A percentile compares a stretch with the other conserved stretches of the same genome.
Evolutionary conservation across 2,888 invertebrate species (phyloP).

Genomic region (Argynnis bischoffii): DNA sequence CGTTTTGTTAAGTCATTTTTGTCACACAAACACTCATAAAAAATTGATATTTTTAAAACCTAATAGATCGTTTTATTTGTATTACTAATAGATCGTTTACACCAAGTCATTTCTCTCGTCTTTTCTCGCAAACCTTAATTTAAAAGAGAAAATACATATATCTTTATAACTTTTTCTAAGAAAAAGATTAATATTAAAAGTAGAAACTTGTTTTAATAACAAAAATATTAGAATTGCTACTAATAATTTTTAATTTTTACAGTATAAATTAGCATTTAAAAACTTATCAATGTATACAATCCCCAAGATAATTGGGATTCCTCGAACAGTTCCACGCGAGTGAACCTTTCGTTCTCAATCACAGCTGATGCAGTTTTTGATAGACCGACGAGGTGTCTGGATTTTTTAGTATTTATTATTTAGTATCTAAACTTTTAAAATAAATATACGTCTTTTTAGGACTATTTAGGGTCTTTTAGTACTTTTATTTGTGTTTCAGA

Average conservation of each 20-base stretch:
- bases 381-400: constrained; percentile 37
- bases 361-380: constrained; percentile 48
- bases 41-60: too few relatives aligned
- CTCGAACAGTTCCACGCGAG: constrained; percentile 54
- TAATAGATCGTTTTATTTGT: too few relatives aligned
- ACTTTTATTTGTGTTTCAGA: neutral
- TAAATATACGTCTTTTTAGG: constrained; percentile 35
- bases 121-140: too few relatives aligned
- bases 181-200: too few relatives aligned
- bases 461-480: neutral
- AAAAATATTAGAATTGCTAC: too few relatives aligned
- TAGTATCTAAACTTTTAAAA: constrained; percentile 13
- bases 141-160: too few relatives aligned
- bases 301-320: constrained; percentile 52
- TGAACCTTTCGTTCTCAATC: constrained; percentile 60
- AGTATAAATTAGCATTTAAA: neutral
- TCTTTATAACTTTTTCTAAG: too few relatives aligned
- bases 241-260: neutral
- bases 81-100: too few relatives aligned
- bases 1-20: too few relatives aligned
- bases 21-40: too few relatives aligned
- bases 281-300: constrained; percentile 39
- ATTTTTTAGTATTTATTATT: constrained; percentile 27
- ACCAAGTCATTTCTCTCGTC: too few relatives aligned
- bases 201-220: too few relatives aligned